Percentiles rank a stretch among this genome's conserved stretches.
phyloP scores from a whole-genome alignment of 2,113 vertebrate species.

The Polypterus senegalus region DNA sequence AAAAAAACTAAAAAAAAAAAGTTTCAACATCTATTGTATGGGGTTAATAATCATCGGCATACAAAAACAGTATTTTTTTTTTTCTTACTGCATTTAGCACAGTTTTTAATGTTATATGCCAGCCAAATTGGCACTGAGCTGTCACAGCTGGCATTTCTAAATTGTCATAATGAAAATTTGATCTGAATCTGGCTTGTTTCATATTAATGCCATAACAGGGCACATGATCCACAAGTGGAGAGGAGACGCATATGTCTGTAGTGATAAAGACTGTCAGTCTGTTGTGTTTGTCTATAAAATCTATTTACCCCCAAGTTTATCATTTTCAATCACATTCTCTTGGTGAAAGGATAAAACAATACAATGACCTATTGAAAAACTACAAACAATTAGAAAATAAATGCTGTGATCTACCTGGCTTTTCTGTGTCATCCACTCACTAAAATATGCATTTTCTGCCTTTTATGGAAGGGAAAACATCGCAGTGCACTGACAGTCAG shows the following conservation, averaged over 20 bases:
- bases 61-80: neutral
- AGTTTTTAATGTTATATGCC: slow-evolving; percentile 11
- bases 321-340: no score
- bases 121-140: slow-evolving; percentile 18
- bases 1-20: no score
- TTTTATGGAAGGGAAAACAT: no score
- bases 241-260: no score
- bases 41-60: neutral
- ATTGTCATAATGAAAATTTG: slow-evolving; percentile 41
- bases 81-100: neutral
- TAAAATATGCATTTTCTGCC: no score
- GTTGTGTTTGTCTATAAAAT: slow-evolving; percentile 26
- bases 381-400: no score
- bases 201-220: slow-evolving; percentile 44
- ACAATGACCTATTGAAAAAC: no score
- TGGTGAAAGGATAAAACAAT: no score
- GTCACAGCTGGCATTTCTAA: slow-evolving; percentile 12
- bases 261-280: neutral
- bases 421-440: no score
- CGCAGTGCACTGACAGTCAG: no score
- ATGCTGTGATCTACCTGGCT: no score
- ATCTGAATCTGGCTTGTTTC: slow-evolving; percentile 39
- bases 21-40: neutral
- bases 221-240: slow-evolving; percentile 1
- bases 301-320: slow-evolving; percentile 21